Percentiles rank a stretch among this genome's conserved stretches.
These are phyloP conservation scores for Prinia subflava DNA, from an alignment of 2,113 vertebrate species.

Conservation along the genomic window DNA sequence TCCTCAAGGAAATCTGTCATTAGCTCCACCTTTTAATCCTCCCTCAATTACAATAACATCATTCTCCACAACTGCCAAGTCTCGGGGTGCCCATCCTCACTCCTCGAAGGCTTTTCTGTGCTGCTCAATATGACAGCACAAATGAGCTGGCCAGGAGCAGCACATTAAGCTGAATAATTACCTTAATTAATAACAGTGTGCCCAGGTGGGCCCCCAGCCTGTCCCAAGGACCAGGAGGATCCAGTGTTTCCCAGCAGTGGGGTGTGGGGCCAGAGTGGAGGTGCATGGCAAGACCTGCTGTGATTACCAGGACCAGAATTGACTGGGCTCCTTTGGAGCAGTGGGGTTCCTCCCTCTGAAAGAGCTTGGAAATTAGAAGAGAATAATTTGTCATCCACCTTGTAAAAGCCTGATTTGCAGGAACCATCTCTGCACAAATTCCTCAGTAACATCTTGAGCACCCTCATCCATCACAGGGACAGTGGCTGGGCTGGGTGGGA, in stretches of 20 bases:
- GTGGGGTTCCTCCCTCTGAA: background rate
- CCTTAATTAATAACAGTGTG: background rate
- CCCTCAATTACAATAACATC: background rate
- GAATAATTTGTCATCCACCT: background rate
- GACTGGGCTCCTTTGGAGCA: background rate
- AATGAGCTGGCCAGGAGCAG: background rate
- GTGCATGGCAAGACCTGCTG: background rate
- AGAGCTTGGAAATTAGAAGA: background rate
- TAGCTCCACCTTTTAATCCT: background rate
- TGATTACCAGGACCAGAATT: background rate
- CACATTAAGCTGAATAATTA: slow-evolving; percentile 12
- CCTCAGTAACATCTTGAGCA: background rate
- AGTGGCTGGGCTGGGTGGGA: background rate
- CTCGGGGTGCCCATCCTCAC: background rate
- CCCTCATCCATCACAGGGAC: background rate
- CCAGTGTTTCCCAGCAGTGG: background rate
- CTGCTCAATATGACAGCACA: background rate
- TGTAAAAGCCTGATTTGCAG: background rate
- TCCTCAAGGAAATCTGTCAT: background rate
- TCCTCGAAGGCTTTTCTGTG: background rate
- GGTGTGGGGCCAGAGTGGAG: too few relatives aligned
- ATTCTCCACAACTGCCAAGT: background rate
- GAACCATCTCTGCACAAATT: background rate
- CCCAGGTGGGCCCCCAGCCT: background rate
- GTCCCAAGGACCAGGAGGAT: background rate